phyloP scores from a whole-genome alignment of 2,888 invertebrate genomes.

The Macaria liturata region DNA sequence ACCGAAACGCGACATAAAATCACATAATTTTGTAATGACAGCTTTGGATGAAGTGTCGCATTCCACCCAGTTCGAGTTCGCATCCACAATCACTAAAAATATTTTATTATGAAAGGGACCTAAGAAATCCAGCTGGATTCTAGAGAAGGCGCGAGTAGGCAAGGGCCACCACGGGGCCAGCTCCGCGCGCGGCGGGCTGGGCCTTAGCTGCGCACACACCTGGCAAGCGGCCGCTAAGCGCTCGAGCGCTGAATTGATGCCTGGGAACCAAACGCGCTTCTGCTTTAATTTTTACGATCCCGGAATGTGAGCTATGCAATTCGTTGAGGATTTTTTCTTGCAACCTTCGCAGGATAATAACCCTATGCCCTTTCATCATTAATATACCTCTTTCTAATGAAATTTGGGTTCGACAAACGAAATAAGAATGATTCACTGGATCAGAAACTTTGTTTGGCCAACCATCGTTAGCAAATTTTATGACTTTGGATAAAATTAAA shows the following conservation, averaged over 20 bases:
- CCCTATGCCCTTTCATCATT: no score
- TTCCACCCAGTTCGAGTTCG: constrained; percentile 26
- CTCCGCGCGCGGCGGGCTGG: neutral
- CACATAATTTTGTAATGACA: constrained; percentile 18
- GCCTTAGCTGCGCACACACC: neutral
- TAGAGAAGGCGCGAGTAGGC: neutral
- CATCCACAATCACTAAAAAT: constrained; percentile 18
- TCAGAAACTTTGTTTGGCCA: no score
- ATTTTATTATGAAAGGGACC: neutral
- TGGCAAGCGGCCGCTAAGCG: neutral
- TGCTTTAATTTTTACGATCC: no score
- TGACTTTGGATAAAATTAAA: no score
- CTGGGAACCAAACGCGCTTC: neutral
- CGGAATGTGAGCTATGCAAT: no score
- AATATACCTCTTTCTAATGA: no score
- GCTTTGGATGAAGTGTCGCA: constrained; percentile 8
- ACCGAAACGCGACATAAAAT: constrained; percentile 25
- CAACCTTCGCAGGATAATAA: no score
- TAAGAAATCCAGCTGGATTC: neutral
- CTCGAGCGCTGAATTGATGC: neutral
- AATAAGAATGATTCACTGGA: no score
- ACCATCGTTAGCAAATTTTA: no score
- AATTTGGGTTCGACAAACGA: no score
- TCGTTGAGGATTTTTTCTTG: no score
- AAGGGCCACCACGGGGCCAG: neutral